phyloP scores from a whole-genome alignment of 2,113 vertebrate species.

The Epinephelus fuscoguttatus region DNA sequence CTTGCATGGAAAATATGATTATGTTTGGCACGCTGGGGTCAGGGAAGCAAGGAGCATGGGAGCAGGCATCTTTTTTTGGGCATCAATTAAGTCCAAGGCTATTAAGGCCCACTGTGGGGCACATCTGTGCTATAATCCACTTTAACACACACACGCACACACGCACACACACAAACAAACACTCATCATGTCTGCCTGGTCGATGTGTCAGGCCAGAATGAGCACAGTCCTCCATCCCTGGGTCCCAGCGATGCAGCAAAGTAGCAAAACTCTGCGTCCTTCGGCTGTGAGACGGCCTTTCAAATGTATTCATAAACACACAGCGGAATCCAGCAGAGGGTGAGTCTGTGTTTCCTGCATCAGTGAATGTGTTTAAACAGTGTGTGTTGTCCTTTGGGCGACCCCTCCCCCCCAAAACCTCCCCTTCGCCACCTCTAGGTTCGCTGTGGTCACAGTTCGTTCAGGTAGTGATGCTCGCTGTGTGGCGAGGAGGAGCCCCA shows the following conservation, averaged over 20 bases:
- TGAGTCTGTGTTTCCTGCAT: conserved; percentile 8
- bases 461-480: conserved; percentile 64
- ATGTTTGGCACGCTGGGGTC: conserved; percentile 63
- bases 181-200: conserved; percentile 29
- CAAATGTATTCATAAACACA: conserved; percentile 13
- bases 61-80: conserved; percentile 46
- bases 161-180: conserved; percentile 8
- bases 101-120: conserved; percentile 42
- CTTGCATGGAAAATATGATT: neutral
- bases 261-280: conserved; percentile 26
- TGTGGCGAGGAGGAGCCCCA: conserved; percentile 35
- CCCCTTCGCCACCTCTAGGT: conserved; percentile 2
- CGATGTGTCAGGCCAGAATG: neutral
- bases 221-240: conserved; percentile 23
- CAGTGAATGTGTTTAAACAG: conserved; percentile 23
- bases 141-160: conserved; percentile 11
- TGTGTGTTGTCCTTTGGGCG: conserved; percentile 2
- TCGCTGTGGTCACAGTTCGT: conserved; percentile 42
- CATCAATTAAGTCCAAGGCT: conserved; percentile 45
- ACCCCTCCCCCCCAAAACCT: conserved; percentile 3
- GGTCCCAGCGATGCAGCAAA: neutral
- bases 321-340: conserved; percentile 27
- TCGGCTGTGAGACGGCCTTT: neutral
- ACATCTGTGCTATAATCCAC: conserved; percentile 61
- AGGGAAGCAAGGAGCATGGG: conserved; percentile 9